A percentile compares a stretch with the other conserved stretches of the same genome.
Conservation (phyloP, 2,888 invertebrate species). For the Megaustenia siamemsis region DNA sequence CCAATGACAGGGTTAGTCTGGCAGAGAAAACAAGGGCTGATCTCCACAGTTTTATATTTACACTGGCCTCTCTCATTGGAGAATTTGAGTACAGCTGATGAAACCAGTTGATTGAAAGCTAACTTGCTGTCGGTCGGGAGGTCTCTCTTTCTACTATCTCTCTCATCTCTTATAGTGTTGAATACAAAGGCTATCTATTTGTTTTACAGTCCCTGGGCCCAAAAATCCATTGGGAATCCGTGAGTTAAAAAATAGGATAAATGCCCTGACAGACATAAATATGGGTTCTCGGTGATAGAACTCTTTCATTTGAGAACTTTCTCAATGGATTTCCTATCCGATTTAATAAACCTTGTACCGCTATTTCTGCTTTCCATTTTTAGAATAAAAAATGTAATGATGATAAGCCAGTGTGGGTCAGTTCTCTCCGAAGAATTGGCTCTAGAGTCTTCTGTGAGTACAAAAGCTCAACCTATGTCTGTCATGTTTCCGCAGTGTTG, state of each 20-base stretch:
- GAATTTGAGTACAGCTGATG: not conserved
- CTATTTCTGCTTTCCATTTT: too few species aligned
- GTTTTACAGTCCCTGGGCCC: not conserved
- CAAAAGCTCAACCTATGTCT: too few species aligned
- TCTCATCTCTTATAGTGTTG: not conserved
- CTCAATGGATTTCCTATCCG: too few species aligned
- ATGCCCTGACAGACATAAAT: not conserved
- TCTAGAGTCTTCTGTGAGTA: too few species aligned
- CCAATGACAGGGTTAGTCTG: slow-evolving; percentile 5
- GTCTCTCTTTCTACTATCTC: not conserved
- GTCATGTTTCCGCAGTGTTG: too few species aligned
- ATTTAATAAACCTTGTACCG: too few species aligned
- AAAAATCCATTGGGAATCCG: not conserved
- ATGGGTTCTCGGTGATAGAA: not conserved
- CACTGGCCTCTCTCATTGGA: not conserved
- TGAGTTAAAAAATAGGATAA: not conserved
- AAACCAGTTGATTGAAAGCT: slow-evolving; percentile 1
- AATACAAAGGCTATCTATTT: slow-evolving; percentile 3
- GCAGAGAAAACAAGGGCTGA: not conserved
- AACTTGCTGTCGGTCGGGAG: not conserved
- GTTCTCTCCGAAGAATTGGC: too few species aligned
- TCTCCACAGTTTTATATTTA: not conserved
- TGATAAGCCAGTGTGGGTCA: too few species aligned
- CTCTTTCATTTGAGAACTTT: too few species aligned
- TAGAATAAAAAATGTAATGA: too few species aligned